phyloP scores from a whole-genome alignment of 2,797 vertebrate genomes.

The Chaetodon trifasciatus region DNA sequence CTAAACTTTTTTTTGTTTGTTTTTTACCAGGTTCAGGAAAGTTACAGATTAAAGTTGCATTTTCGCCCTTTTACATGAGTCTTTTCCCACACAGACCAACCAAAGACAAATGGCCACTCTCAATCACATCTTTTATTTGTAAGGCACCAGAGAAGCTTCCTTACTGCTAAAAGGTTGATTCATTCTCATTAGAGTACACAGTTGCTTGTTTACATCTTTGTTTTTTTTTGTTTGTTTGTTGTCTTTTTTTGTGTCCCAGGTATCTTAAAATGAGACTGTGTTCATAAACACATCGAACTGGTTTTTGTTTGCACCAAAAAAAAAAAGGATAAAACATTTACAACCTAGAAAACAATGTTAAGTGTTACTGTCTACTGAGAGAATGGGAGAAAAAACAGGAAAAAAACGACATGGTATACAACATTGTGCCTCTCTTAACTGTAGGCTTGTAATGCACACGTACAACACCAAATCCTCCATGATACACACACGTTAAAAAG shows the following conservation, averaged over 20 bases:
- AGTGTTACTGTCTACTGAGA: conserved; percentile 75
- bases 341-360: conserved; percentile 84
- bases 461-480: conserved; percentile 75
- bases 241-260: conserved; percentile 48
- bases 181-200: conserved; percentile 84
- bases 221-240: conserved; percentile 46
- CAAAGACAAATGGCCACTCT: conserved; percentile 61
- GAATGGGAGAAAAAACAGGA: conserved; percentile 60
- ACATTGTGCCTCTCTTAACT: conserved; percentile 79
- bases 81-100: neutral
- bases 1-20: neutral
- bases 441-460: conserved; percentile 79
- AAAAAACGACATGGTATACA: conserved; percentile 72
- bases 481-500: conserved; percentile 85
- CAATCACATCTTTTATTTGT: conserved; percentile 90
- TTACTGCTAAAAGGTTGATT: conserved; percentile 89
- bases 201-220: conserved; percentile 79
- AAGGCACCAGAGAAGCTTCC: conserved; percentile 92
- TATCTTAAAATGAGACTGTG: conserved; percentile 81
- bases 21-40: neutral
- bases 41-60: neutral
- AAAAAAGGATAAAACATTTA: conserved; percentile 77
- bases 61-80: neutral
- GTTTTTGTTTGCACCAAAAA: conserved; percentile 82
- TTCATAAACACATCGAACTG: conserved; percentile 83